phyloP scores from a whole-genome alignment of 2,888 invertebrate species.

The Stenichneumon culpator region DNA sequence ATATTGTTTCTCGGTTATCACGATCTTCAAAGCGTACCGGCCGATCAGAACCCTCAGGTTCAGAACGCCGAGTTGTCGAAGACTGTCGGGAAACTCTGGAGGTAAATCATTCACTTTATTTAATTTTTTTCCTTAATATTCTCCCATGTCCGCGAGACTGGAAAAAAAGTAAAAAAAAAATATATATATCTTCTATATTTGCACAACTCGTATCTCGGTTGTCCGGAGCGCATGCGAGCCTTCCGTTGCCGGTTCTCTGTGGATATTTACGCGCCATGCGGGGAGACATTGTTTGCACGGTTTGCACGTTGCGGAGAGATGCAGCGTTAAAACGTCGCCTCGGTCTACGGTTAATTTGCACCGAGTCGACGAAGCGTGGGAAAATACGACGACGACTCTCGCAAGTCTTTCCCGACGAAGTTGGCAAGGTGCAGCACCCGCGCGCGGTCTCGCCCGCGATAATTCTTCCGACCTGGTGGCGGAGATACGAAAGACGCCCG shows the following conservation, averaged over 20 bases:
- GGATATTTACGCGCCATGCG: slow-evolving; percentile 3
- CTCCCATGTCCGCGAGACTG: not conserved
- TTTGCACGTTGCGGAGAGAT: slow-evolving; percentile 2
- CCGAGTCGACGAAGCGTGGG: slow-evolving; percentile 73
- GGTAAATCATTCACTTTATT: slow-evolving; percentile 86
- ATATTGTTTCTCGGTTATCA: too few relatives aligned
- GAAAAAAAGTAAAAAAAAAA: not conserved
- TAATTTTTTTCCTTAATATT: not conserved
- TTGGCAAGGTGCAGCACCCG: not conserved
- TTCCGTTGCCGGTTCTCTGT: not conserved
- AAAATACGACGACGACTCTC: slow-evolving; percentile 61
- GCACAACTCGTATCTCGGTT: slow-evolving; percentile 1
- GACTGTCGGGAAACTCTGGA: slow-evolving; percentile 97
- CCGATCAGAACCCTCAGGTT: slow-evolving; percentile 96
- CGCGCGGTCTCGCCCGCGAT: not conserved
- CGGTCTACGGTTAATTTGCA: slow-evolving; percentile 71
- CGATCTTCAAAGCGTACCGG: not conserved
- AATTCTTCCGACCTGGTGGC: not conserved
- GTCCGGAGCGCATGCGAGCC: not conserved
- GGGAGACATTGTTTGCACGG: slow-evolving; percentile 43
- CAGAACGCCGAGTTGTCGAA: slow-evolving; percentile 99
- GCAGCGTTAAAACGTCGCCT: slow-evolving; percentile 35
- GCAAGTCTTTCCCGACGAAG: not conserved
- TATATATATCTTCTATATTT: not conserved
- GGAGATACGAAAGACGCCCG: slow-evolving; percentile 4